Percentiles rank a stretch among this genome's conserved stretches.
phyloP scores from a whole-genome alignment of 2,797 vertebrate genomes.

The Smutsia temminckii region DNA sequence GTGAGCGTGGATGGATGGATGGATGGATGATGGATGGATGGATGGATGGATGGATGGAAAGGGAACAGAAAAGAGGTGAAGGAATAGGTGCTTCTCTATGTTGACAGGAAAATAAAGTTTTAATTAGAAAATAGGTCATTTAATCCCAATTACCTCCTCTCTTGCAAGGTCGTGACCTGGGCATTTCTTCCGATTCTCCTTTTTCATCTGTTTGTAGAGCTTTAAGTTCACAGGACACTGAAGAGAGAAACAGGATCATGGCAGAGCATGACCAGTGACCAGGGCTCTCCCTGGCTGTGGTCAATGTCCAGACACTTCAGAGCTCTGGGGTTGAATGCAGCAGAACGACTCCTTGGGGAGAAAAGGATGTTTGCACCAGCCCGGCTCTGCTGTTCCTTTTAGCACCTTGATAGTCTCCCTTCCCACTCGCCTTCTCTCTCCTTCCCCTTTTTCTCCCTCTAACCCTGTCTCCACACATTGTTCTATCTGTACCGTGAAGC shows the following conservation, averaged over 20 bases:
- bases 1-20: neutral
- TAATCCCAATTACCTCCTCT: slow-evolving; percentile 19
- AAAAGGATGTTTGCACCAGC: neutral
- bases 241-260: neutral
- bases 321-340: neutral
- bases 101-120: neutral
- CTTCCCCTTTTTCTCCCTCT: neutral
- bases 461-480: no score
- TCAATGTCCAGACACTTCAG: neutral
- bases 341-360: neutral
- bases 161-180: neutral
- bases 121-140: neutral
- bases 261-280: neutral
- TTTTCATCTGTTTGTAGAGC: neutral
- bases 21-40: neutral
- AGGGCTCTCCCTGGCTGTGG: neutral
- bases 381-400: neutral
- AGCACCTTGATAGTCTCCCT: neutral
- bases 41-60: neutral
- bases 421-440: neutral
- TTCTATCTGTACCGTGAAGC: neutral
- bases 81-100: neutral
- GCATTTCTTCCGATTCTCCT: slow-evolving; percentile 15
- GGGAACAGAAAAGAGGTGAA: neutral
- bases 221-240: neutral